Percentiles rank a stretch among this genome's conserved stretches.
These are phyloP conservation scores for Pseudanteris insignis DNA, from an alignment of 2,888 invertebrate genomes.

Conservation along the genomic window DNA sequence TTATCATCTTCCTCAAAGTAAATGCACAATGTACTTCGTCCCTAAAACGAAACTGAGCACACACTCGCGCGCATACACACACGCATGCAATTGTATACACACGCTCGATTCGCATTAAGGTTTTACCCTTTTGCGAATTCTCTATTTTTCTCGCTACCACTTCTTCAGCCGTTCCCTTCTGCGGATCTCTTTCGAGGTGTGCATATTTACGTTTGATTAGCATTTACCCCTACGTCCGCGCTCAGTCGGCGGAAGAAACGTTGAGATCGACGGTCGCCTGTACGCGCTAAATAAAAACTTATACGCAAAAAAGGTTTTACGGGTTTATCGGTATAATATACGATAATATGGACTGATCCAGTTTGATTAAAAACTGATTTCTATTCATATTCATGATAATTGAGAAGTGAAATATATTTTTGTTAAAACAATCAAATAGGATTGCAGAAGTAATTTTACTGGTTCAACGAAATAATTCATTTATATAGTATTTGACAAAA, in stretches of 20 bases:
- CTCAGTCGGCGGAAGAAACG: conserved; percentile 34
- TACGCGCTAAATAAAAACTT: conserved; percentile 43
- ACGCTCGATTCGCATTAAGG: conserved; percentile 12
- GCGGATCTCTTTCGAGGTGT: conserved; percentile 37
- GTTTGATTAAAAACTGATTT: no score
- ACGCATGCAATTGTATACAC: neutral
- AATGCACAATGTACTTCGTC: conserved; percentile 1
- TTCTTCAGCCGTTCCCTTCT: conserved; percentile 39
- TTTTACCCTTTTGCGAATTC: conserved; percentile 10
- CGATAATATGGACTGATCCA: conserved; percentile 13
- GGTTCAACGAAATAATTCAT: no score
- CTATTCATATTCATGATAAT: no score
- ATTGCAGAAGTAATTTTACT: no score
- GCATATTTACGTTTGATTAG: conserved; percentile 43
- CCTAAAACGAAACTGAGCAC: neutral
- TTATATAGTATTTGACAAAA: no score
- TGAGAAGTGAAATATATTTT: no score
- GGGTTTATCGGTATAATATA: conserved; percentile 37
- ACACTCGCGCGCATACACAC: neutral
- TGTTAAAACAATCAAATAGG: no score
- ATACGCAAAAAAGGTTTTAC: conserved; percentile 34
- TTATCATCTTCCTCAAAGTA: neutral
- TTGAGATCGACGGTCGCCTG: conserved; percentile 34
- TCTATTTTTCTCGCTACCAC: conserved; percentile 29
- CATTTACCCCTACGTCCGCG: conserved; percentile 38